These are phyloP conservation scores for Limnothrissa miodon DNA, from an alignment of 2,113 vertebrate genomes.

Conservation along the genomic window DNA sequence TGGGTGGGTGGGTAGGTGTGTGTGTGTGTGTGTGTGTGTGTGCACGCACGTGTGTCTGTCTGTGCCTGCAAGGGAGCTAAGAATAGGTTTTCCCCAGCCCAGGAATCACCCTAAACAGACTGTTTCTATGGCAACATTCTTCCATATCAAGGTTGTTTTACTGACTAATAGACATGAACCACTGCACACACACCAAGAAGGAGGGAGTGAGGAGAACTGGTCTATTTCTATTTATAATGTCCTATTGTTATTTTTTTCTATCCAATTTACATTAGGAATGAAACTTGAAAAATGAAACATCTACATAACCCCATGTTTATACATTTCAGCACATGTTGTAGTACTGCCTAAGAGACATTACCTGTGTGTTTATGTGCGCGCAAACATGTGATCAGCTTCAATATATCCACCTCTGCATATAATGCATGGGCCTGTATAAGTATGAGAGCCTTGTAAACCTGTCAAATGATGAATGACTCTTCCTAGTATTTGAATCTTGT, in stretches of 20 bases:
- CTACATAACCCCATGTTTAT: background rate
- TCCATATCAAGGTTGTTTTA: slow-evolving; percentile 10
- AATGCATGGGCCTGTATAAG: no score
- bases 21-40: slow-evolving; percentile 50
- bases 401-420: no score
- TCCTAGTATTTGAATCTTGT: background rate
- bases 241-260: background rate
- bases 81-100: background rate
- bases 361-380: background rate
- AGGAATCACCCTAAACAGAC: slow-evolving; percentile 11
- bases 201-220: background rate
- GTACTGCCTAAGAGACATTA: background rate
- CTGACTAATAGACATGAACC: background rate
- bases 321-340: background rate
- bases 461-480: no score
- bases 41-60: slow-evolving; percentile 36
- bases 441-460: no score
- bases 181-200: background rate
- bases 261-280: background rate
- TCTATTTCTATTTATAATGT: no score
- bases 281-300: background rate
- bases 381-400: no score
- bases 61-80: background rate
- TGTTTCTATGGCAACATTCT: slow-evolving; percentile 18
- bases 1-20: slow-evolving; percentile 50